A percentile compares a stretch with the other conserved stretches of the same genome.
Conservation (phyloP, 2,888 invertebrate species). For the Eupithecia vulgata region DNA sequence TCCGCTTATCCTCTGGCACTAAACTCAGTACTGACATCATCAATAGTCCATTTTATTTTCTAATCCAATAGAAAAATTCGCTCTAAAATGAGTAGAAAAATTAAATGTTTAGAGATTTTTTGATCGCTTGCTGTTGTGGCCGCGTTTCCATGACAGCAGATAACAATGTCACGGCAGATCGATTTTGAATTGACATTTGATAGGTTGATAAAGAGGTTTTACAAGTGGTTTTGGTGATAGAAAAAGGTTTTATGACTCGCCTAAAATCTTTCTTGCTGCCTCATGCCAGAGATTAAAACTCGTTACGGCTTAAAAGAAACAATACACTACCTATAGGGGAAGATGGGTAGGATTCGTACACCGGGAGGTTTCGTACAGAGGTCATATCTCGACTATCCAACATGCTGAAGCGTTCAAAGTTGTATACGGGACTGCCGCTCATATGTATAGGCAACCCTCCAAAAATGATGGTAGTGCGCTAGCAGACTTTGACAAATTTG, state of each 20-base stretch:
- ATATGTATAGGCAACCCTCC: too few relatives aligned
- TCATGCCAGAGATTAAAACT: neutral
- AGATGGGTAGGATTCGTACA: too few relatives aligned
- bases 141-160: slow-evolving; percentile 65
- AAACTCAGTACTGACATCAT: slow-evolving; percentile 81
- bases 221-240: slow-evolving; percentile 14
- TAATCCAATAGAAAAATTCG: slow-evolving; percentile 51
- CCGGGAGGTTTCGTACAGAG: too few relatives aligned
- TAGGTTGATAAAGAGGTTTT: slow-evolving; percentile 39
- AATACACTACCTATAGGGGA: too few relatives aligned
- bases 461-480: too few relatives aligned
- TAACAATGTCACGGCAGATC: slow-evolving; percentile 57
- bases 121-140: slow-evolving; percentile 57
- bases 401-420: too few relatives aligned
- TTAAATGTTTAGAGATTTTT: slow-evolving; percentile 53
- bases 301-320: too few relatives aligned
- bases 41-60: slow-evolving; percentile 67
- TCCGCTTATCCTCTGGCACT: slow-evolving; percentile 78
- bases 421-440: too few relatives aligned
- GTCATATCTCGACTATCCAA: too few relatives aligned
- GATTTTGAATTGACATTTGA: slow-evolving; percentile 56
- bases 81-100: slow-evolving; percentile 50
- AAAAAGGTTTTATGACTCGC: neutral
- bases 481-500: too few relatives aligned
- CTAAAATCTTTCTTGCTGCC: neutral